Evolutionary conservation across 2,797 vertebrate species (phyloP).

Genomic region (Danio choprae): DNA sequence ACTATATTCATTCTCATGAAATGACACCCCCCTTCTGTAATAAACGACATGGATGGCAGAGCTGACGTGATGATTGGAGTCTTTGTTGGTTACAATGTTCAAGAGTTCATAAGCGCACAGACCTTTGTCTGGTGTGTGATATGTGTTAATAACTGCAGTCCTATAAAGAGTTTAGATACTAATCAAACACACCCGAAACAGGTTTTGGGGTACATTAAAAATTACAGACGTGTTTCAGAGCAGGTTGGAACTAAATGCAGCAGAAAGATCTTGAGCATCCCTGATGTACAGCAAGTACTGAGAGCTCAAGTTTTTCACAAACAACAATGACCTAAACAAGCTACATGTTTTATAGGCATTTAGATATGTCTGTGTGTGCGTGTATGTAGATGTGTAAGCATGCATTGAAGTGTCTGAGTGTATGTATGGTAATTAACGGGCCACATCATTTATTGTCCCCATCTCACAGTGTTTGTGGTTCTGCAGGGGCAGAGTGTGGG

Average conservation of each 20-base stretch:
- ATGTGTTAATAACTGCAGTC: constrained; percentile 10
- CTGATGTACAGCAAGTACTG: background rate
- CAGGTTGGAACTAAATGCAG: constrained; percentile 1
- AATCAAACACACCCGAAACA: background rate
- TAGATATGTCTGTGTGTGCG: constrained; percentile 14
- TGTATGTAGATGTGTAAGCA: constrained; percentile 16
- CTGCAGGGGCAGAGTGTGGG: constrained; percentile 81
- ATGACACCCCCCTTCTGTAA: constrained; percentile 53
- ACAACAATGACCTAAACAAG: constrained; percentile 47
- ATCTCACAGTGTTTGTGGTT: constrained; percentile 90
- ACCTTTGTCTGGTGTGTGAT: constrained; percentile 4
- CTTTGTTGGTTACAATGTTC: background rate
- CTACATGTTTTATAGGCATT: constrained; percentile 45
- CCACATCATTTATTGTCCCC: background rate
- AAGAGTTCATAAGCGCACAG: constrained; percentile 7
- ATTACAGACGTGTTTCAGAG: constrained; percentile 9
- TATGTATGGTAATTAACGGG: constrained; percentile 4
- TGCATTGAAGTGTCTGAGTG: constrained; percentile 1
- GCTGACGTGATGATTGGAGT: constrained; percentile 4
- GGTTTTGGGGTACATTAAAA: constrained; percentile 7
- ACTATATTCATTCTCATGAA: constrained; percentile 48
- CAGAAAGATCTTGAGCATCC: background rate
- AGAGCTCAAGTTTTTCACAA: constrained; percentile 34
- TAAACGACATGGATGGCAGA: constrained; percentile 16
- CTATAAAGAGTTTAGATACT: constrained; percentile 12